Evolutionary conservation across 2,113 vertebrate species (phyloP), one percentile per base, ranked within the genome.

Genomic region (Brachirus orientalis): DNA sequence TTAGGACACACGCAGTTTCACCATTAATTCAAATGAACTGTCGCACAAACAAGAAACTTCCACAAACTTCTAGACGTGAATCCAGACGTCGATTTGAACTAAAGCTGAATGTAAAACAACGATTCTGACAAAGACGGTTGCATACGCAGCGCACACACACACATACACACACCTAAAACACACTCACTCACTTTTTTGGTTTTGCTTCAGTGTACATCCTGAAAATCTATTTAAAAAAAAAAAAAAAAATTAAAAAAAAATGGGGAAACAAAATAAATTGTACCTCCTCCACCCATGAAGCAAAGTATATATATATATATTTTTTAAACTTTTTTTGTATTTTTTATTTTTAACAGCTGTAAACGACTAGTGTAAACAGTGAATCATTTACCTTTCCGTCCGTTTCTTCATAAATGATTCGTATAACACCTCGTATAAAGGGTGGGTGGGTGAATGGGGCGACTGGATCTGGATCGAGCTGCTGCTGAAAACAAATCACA

Each of bases 181-280:
- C 52, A 10, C 47, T 1, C 38, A 44, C 10, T 28, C 67, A 71
- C 72, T 86, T 86, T 89, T 91, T 91, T 91, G 89, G 90, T 91
- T 93, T 90, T 86, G 86, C 76, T 87, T 92, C 84, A 85, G 73
- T 82, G 66, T 86, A 77, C 89, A 88, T 89, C 88, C 82, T 91
- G 87, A 91, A 90, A 85, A 71, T 80, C 52, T 41, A 53, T 73
- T 79, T 69, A 53, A 74, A 77, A 66, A 20, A n/a, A n/a, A n/a
- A n/a, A n/a, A n/a, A 69, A 48, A 35, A 64, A 7, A 4, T 12
- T 4, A 67, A 58, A 53, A 70, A 48, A 45, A 50, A 69, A 43
- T 1, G 11, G 11, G 18, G 18, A 18, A 40, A 74, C 28, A 36
- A 59, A 79, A 28, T 51, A 53, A 59, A 65, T 19, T 18, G 50